Conservation (phyloP, 2,797 vertebrate species). For the Scleropages formosus region DNA sequence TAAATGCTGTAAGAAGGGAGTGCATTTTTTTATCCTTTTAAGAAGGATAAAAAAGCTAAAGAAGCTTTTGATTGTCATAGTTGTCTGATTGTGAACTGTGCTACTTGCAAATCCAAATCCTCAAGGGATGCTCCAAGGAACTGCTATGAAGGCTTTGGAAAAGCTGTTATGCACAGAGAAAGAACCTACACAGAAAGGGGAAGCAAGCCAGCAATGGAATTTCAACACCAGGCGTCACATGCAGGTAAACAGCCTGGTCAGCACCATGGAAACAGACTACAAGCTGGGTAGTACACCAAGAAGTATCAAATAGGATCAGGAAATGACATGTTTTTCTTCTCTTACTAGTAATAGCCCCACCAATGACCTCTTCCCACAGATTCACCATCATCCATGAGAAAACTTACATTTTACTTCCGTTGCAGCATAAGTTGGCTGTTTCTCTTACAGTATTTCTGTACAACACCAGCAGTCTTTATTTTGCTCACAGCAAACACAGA, state of each 20-base stretch:
- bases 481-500: too few species aligned
- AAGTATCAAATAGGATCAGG: background rate
- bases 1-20: too few species aligned
- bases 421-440: too few species aligned
- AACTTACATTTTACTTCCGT: too few species aligned
- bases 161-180: slow-evolving; percentile 10
- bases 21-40: too few species aligned
- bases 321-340: background rate
- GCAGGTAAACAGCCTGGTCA: slow-evolving; percentile 1
- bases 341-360: background rate
- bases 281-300: background rate
- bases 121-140: background rate
- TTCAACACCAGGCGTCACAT: background rate
- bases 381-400: too few species aligned
- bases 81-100: too few species aligned
- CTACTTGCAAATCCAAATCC: too few species aligned
- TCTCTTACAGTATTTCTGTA: too few species aligned
- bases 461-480: too few species aligned
- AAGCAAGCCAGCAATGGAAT: background rate
- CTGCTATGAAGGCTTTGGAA: background rate
- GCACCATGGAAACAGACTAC: background rate
- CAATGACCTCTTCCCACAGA: background rate
- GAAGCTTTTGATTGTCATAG: too few species aligned
- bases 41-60: too few species aligned
- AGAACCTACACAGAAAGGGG: background rate